Evolutionary conservation across 2,797 vertebrate species (phyloP), one percentile per base, ranked within the genome.

Genomic region (Chelon auratus): DNA sequence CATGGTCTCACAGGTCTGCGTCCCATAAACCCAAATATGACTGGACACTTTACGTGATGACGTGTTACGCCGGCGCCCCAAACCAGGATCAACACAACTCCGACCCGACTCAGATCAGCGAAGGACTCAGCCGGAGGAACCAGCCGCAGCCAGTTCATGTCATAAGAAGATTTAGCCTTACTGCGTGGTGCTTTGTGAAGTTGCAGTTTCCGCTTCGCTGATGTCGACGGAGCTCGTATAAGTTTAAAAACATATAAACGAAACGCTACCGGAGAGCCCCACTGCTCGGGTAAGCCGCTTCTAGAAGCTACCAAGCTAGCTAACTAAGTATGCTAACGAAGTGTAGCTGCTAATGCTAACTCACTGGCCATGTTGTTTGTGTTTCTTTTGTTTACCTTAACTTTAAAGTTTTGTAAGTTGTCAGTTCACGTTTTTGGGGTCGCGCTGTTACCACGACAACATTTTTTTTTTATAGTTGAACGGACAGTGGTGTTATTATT

Each of bases 251-350:
- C 9, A 14, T 5, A 4, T 4, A 6, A 22, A 10, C 4, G 50
- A 20, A 70, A 62, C 0, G 11, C 42, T 9, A 6, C 22, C 5
- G 68, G 52, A 81, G 64, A 30, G 36, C 72, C 61, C 63, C 43
- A 64, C 40, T 57, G 64, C 72, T 65, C 59, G 73, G 90, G 93
- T 93, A 82, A 93, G 90, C 62, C 36, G 30, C 84, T 87, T 80
- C 47, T 61, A n/a, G 39, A 65, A 78, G 74, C 81, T 75, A 70
- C 12, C 58, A 10, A 24, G 80, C 66, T 51, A 80, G 69, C 69
- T 57, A 64, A 58, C 57, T 17, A 48, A 55, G 33, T 17, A 39
- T 2, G 77, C 82, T 89, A 89, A 77, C 68, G 67, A 60, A 42
- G 52, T 60, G 62, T 76, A 80, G 66, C 77, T 3, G 86, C 81